Evolutionary conservation across 2,888 invertebrate genomes (phyloP).

Genomic region (Spicauda simplicius): DNA sequence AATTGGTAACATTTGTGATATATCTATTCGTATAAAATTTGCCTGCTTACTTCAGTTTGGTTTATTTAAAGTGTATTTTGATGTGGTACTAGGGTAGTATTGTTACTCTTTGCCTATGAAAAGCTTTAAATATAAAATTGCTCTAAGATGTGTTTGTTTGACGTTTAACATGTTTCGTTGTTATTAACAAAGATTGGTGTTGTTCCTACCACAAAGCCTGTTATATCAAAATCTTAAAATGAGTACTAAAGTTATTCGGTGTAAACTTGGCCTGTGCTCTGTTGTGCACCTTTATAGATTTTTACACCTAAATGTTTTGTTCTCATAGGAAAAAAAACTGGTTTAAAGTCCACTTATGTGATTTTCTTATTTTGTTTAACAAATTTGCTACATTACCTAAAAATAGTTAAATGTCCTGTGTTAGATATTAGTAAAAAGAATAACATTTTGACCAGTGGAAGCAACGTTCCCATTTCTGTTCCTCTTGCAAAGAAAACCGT

Average conservation of each 20-base stretch:
- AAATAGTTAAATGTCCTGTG: background rate
- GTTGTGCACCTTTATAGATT: background rate
- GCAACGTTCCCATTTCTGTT: constrained; percentile 24
- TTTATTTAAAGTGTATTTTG: constrained; percentile 29
- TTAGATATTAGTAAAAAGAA: background rate
- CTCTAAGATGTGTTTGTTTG: constrained; percentile 25
- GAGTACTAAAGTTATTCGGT: background rate
- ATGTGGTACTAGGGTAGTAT: constrained; percentile 34
- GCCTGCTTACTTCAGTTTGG: constrained; percentile 16
- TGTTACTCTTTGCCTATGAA: constrained; percentile 35
- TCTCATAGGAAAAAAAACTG: background rate
- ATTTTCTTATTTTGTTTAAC: background rate
- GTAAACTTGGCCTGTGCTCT: background rate
- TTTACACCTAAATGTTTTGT: background rate
- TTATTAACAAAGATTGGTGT: constrained; percentile 16
- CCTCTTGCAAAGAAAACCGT: constrained; percentile 32
- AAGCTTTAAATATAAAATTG: constrained; percentile 36
- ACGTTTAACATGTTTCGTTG: constrained; percentile 19
- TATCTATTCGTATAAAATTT: constrained; percentile 30
- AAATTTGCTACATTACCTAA: background rate
- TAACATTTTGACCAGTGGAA: constrained; percentile 17
- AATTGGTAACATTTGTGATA: constrained; percentile 52
- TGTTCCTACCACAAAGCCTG: constrained; percentile 25
- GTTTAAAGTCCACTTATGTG: background rate
- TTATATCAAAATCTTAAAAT: background rate